Evolutionary conservation across 1,140 invertebrate genomes (phyloP).

Genomic region (Caenorhabditis brenneri): DNA sequence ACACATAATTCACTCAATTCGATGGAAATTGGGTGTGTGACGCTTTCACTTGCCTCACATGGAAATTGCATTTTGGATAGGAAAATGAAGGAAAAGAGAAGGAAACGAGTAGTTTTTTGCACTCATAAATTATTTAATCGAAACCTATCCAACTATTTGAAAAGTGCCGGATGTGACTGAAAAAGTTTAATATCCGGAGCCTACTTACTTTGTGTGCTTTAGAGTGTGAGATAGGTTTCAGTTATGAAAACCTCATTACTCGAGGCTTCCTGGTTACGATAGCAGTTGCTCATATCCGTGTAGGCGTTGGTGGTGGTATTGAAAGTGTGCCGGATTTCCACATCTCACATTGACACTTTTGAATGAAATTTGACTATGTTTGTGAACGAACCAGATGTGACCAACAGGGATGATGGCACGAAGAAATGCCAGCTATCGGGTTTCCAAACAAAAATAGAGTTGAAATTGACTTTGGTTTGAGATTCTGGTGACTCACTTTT

Average conservation of each 20-base stretch:
- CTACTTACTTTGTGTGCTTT: not conserved
- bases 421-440: not conserved
- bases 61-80: not conserved
- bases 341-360: slow-evolving; percentile 6
- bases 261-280: not conserved
- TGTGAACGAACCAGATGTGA: slow-evolving; percentile 32
- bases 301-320: not conserved
- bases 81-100: not conserved
- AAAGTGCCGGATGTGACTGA: not conserved
- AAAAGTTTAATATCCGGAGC: slow-evolving; percentile 24
- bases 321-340: not conserved
- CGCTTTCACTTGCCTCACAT: not conserved
- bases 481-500: not conserved
- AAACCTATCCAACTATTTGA: not conserved
- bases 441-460: slow-evolving; percentile 19
- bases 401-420: slow-evolving; percentile 10
- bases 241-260: not conserved
- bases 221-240: not conserved
- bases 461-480: not conserved
- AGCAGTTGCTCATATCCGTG: not conserved
- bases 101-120: not conserved
- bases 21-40: not conserved
- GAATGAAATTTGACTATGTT: slow-evolving; percentile 40
- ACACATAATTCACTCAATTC: slow-evolving; percentile 15
- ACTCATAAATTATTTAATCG: slow-evolving; percentile 2